A percentile compares a stretch with the other conserved stretches of the same genome.
These are phyloP conservation scores for Meganola albula DNA, from an alignment of 2,888 invertebrate genomes.

Conservation along the genomic window DNA sequence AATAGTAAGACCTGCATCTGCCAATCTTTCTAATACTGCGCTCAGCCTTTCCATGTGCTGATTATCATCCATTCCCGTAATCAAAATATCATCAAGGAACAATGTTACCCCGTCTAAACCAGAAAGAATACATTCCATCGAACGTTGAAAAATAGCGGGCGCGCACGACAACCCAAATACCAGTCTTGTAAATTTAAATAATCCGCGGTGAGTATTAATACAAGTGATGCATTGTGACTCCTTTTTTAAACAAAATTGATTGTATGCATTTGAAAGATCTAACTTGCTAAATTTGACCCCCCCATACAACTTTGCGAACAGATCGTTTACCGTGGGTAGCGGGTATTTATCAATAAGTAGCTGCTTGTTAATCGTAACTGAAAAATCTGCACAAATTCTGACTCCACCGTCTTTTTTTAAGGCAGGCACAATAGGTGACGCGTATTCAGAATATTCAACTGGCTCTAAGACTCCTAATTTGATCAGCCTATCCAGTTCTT, in stretches of 20 bases:
- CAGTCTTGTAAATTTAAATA: constrained; percentile 11
- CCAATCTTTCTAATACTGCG: constrained; percentile 1
- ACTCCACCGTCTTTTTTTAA: constrained; percentile 6
- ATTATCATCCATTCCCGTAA: not conserved
- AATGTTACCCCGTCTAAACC: constrained; percentile 6
- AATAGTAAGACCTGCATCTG: constrained; percentile 6
- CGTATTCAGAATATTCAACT: constrained; percentile 14
- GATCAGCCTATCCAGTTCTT: constrained; percentile 19
- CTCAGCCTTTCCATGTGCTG: not conserved
- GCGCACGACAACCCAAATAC: constrained; percentile 7
- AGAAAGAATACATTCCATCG: constrained; percentile 6
- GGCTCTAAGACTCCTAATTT: constrained; percentile 18
- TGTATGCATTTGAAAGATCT: constrained; percentile 13
- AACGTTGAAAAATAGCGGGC: constrained; percentile 13
- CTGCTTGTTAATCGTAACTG: constrained; percentile 5
- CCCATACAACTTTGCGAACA: constrained; percentile 10
- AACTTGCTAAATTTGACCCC: constrained; percentile 9
- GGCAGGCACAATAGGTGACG: constrained; percentile 7
- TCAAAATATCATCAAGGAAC: constrained; percentile 8
- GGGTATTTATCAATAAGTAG: constrained; percentile 7
- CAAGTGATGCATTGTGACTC: constrained; percentile 10
- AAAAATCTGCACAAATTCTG: constrained; percentile 6
- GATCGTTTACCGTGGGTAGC: constrained; percentile 7
- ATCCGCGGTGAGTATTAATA: constrained; percentile 13
- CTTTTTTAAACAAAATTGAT: constrained; percentile 11